Conservation (phyloP, 37 sponge, comb jelly and placozoan genomes). For the Beroe ovata region DNA sequence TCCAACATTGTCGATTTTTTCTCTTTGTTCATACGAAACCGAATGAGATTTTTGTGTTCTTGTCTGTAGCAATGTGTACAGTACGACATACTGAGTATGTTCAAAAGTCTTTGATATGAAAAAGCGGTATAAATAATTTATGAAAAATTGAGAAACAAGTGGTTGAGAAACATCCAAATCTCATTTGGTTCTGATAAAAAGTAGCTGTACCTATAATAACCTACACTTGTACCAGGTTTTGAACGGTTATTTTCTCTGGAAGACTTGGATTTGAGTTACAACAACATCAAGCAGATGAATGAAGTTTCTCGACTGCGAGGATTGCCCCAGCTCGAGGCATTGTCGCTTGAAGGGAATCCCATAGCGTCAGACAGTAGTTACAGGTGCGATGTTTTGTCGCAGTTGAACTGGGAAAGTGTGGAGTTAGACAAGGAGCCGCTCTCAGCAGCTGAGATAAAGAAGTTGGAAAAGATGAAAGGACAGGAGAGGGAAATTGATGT, state of each 20-base stretch:
- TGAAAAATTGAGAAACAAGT: too few species aligned
- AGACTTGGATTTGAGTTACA: background rate
- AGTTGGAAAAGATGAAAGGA: background rate
- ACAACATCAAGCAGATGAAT: background rate
- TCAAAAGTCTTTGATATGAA: too few species aligned
- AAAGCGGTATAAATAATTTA: too few species aligned
- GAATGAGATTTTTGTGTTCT: too few species aligned
- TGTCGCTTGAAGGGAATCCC: background rate
- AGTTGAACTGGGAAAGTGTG: background rate
- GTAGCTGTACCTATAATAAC: too few species aligned
- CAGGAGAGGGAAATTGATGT: background rate
- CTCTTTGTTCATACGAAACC: too few species aligned
- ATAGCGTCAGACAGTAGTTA: background rate
- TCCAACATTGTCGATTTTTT: too few species aligned
- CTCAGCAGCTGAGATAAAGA: background rate
- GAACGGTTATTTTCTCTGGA: constrained; percentile 34
- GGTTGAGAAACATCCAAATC: too few species aligned
- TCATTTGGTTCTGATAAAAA: too few species aligned
- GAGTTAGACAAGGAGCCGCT: background rate
- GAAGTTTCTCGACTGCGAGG: background rate
- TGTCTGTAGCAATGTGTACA: too few species aligned
- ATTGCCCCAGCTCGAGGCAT: constrained; percentile 3
- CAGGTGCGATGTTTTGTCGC: background rate
- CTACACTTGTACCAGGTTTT: constrained; percentile 13
- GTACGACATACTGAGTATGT: too few species aligned